phyloP scores from a whole-genome alignment of 2,113 vertebrate genomes.

The Scomber japonicus region DNA sequence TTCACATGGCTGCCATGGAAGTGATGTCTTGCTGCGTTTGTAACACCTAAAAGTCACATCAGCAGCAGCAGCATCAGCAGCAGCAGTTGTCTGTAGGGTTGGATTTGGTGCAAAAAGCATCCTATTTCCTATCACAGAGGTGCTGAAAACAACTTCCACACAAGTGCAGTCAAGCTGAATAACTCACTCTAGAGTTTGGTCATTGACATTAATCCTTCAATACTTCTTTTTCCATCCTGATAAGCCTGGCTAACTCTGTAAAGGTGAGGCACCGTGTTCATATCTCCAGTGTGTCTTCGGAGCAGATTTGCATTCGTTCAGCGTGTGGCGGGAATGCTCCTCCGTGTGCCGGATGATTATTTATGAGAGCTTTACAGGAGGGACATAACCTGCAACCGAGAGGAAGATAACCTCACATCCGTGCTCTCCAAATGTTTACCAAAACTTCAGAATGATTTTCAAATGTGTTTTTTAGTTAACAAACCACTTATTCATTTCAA shows the following conservation, averaged over 20 bases:
- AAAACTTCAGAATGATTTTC: not conserved
- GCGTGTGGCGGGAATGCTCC: not conserved
- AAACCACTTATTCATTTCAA: not conserved
- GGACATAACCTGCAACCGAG: not conserved
- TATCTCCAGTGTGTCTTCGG: slow-evolving; percentile 11
- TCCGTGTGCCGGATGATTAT: not conserved
- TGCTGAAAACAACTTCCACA: slow-evolving; percentile 14
- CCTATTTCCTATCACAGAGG: not conserved
- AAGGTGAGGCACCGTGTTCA: slow-evolving; percentile 30
- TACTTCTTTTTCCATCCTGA: slow-evolving; percentile 23
- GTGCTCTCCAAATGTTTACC: slow-evolving; percentile 13
- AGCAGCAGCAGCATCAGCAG: not conserved
- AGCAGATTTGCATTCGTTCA: slow-evolving; percentile 17
- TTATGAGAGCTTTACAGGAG: not conserved
- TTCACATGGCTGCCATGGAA: slow-evolving; percentile 11
- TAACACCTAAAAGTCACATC: slow-evolving; percentile 12
- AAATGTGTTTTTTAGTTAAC: slow-evolving; percentile 11
- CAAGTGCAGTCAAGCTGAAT: slow-evolving; percentile 30
- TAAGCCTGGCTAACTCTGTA: slow-evolving; percentile 7
- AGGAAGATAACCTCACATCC: not conserved
- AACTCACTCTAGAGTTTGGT: slow-evolving; percentile 18
- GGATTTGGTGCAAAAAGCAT: not conserved
- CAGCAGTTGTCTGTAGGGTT: not conserved
- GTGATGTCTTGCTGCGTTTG: slow-evolving; percentile 1
- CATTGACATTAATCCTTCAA: slow-evolving; percentile 42